Evolutionary conservation across 2,113 vertebrate species (phyloP).

Genomic region (Sturnira hondurensis): DNA sequence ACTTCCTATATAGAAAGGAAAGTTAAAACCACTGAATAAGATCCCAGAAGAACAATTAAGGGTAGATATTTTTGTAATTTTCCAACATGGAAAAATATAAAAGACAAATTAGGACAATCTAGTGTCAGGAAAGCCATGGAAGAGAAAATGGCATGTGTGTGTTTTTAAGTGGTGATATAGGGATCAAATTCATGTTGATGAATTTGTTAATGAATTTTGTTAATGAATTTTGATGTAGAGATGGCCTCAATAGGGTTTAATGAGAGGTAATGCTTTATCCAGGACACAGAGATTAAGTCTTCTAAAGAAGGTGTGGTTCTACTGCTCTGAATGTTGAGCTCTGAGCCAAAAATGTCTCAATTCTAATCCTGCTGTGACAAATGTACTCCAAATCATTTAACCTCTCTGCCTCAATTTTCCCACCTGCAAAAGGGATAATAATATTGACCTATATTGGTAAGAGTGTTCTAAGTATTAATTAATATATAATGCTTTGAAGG

Average conservation of each 20-base stretch:
- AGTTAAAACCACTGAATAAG: slow-evolving; percentile 16
- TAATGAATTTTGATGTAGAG: slow-evolving; percentile 30
- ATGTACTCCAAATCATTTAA: slow-evolving; percentile 49
- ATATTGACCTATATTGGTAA: slow-evolving; percentile 64
- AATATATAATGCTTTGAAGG: slow-evolving; percentile 58
- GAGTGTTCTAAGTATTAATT: slow-evolving; percentile 52
- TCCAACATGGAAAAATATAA: slow-evolving; percentile 1
- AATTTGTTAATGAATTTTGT: slow-evolving; percentile 42
- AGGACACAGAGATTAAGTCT: slow-evolving; percentile 52
- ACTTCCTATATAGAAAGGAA: slow-evolving; percentile 24
- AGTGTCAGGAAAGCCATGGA: neutral
- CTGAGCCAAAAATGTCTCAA: slow-evolving; percentile 47
- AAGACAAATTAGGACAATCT: neutral
- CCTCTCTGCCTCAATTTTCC: slow-evolving; percentile 61
- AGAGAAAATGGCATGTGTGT: neutral
- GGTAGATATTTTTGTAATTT: neutral
- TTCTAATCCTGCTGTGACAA: slow-evolving; percentile 59
- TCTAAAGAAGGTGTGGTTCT: slow-evolving; percentile 36
- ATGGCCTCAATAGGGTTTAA: slow-evolving; percentile 42
- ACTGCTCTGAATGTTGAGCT: slow-evolving; percentile 38
- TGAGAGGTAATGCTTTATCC: slow-evolving; percentile 43
- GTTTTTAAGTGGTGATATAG: neutral
- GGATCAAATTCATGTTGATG: neutral
- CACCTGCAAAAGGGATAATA: slow-evolving; percentile 49
- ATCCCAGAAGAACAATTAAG: neutral